phyloP scores from a whole-genome alignment of 2,888 invertebrate species.

The Lasioglossum lativentre region DNA sequence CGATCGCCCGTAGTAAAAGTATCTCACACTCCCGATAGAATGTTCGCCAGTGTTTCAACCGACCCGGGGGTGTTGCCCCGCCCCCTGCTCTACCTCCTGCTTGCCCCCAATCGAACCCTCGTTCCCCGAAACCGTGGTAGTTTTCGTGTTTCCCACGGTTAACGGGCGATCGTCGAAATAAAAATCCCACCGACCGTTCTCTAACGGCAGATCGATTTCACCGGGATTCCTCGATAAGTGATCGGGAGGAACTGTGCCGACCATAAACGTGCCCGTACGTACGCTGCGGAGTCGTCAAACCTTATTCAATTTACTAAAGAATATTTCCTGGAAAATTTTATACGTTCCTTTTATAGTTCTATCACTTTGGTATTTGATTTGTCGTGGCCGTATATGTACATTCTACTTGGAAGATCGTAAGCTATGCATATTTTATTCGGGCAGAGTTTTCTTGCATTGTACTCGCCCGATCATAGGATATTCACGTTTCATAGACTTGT shows the following conservation, averaged over 20 bases:
- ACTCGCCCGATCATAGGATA: no score
- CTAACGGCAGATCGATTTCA: neutral
- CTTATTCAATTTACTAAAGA: neutral
- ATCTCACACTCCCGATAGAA: conserved; percentile 37
- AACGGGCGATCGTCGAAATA: conserved; percentile 37
- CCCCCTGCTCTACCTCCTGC: neutral
- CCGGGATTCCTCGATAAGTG: neutral
- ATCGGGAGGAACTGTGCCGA: neutral
- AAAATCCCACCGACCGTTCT: neutral
- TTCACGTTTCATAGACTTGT: no score
- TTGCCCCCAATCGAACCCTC: conserved; percentile 22
- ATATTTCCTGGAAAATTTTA: neutral
- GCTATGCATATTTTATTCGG: no score
- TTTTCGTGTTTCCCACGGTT: conserved; percentile 21
- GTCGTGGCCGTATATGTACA: neutral
- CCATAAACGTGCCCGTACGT: neutral
- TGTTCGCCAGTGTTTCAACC: conserved; percentile 35
- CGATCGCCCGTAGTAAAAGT: conserved; percentile 55
- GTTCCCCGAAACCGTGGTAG: conserved; percentile 33
- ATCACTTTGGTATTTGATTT: neutral
- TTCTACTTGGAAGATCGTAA: neutral
- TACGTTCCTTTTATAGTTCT: neutral
- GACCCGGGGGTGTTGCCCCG: neutral
- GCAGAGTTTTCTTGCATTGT: no score
- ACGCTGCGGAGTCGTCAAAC: neutral